Evolutionary conservation across 2,113 vertebrate species (phyloP).

Genomic region (Dasyornis broadbenti): DNA sequence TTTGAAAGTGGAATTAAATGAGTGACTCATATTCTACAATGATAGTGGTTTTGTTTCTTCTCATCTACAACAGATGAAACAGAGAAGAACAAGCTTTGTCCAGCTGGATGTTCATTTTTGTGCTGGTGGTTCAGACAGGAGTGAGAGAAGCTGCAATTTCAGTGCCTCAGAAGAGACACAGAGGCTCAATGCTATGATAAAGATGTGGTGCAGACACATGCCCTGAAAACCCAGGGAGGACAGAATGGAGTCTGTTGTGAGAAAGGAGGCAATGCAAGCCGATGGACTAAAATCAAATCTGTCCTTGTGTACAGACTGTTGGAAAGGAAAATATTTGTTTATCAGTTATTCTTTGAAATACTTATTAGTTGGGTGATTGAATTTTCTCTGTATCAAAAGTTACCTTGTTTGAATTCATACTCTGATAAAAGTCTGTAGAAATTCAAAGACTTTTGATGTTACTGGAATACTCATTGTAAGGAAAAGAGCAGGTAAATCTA

Average conservation of each 20-base stretch:
- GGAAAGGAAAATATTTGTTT: background rate
- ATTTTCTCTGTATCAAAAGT: background rate
- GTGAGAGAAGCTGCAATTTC: background rate
- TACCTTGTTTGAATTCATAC: background rate
- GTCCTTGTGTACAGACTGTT: background rate
- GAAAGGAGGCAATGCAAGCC: background rate
- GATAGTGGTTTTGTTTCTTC: background rate
- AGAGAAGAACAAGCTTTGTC: background rate
- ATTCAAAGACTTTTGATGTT: background rate
- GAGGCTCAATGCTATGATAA: background rate
- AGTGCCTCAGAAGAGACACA: background rate
- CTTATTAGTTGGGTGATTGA: background rate
- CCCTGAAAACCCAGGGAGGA: background rate
- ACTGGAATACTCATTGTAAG: background rate
- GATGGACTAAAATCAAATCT: background rate
- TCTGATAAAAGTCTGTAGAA: background rate
- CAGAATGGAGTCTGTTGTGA: background rate
- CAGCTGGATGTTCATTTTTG: background rate
- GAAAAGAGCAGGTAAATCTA: background rate
- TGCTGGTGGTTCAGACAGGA: background rate
- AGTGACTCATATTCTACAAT: fast-evolving
- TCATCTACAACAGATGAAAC: background rate
- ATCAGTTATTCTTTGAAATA: background rate
- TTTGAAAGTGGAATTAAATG: background rate
- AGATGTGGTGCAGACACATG: background rate